Evolutionary conservation across 2,888 invertebrate species (phyloP), one percentile per base, ranked within the genome.

Genomic region (Caenorhabditis parvicauda): DNA sequence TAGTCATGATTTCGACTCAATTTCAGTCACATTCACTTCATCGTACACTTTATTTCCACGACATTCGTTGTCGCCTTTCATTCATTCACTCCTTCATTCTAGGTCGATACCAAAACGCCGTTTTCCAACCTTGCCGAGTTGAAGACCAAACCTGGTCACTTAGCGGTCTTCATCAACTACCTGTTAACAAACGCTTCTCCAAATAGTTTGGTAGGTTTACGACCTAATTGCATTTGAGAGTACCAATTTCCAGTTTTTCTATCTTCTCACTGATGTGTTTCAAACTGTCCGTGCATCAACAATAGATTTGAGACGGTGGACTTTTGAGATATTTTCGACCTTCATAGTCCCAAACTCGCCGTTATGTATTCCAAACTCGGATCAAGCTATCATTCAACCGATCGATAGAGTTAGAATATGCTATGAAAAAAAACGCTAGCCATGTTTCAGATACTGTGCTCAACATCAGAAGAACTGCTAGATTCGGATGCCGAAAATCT

Each of bases 281-380:
- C 90, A 90, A 80, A 77, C 76, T 29, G 67, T 69, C 21, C 69
- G 80, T 22, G 91, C 90, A 48, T 88, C 88, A 71, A 86, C 88
- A 52, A 89, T 90, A 84, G 93, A 96, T 80, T 89, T 95, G 87
- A 88, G 91, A 54, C 91, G 93, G 82, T 98, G 96, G 95, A 95
- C 95, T 3, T 96, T 95, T 85, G 96, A 98, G 56, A 75, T 79
- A 44, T 79, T 79, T 59, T 78, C 79, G 19, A 79, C 79, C 19
- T 79, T 79, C 54, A 66, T 79, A 51, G 74, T 79, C 55, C 79
- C 79, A n/a, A 76, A 75, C 45, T 77, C 79, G 7, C 79, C 79
- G 12, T 67, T 79, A 51, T 64, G 68, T 47, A 64, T 79, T 51
- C 71, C 76, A 29, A 74, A 75, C 52, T 71, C 73, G 27, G 71